These are phyloP conservation scores for Pelobates fuscus DNA, from an alignment of 2,113 vertebrate genomes.

Conservation along the genomic window DNA sequence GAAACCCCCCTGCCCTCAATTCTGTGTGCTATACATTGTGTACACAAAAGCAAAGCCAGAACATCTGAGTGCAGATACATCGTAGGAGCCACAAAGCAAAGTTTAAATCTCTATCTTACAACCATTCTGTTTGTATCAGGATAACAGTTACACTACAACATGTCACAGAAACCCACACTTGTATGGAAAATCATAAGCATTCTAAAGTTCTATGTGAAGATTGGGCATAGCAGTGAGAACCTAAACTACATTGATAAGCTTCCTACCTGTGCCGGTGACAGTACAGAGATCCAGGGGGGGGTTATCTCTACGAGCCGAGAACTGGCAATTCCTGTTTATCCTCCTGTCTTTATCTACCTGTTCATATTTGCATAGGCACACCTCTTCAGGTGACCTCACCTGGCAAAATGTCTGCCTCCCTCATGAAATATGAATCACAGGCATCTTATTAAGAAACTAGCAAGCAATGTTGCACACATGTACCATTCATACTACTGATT, in stretches of 20 bases:
- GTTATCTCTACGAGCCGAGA: constrained; percentile 22
- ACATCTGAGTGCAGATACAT: no score
- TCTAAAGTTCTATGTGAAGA: no score
- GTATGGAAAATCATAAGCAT: no score
- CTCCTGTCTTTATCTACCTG: constrained; percentile 49
- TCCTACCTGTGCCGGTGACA: constrained; percentile 45
- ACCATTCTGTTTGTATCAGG: no score
- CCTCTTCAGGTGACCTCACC: constrained; percentile 45
- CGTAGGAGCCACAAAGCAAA: no score
- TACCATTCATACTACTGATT: neutral
- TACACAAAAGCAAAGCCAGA: no score
- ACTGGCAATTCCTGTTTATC: constrained; percentile 49
- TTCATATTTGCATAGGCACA: constrained; percentile 42
- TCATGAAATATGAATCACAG: constrained; percentile 49
- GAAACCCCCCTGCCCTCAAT: no score
- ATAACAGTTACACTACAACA: no score
- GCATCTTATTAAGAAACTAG: constrained; percentile 4
- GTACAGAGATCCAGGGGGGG: constrained; percentile 35
- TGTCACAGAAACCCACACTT: no score
- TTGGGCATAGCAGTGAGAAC: no score
- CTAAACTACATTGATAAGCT: neutral
- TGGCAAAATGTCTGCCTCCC: constrained; percentile 37
- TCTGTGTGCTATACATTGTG: no score
- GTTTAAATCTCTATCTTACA: no score
- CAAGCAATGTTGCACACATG: neutral